phyloP scores from a whole-genome alignment of 2,888 invertebrate genomes.

The Lithodes maja region DNA sequence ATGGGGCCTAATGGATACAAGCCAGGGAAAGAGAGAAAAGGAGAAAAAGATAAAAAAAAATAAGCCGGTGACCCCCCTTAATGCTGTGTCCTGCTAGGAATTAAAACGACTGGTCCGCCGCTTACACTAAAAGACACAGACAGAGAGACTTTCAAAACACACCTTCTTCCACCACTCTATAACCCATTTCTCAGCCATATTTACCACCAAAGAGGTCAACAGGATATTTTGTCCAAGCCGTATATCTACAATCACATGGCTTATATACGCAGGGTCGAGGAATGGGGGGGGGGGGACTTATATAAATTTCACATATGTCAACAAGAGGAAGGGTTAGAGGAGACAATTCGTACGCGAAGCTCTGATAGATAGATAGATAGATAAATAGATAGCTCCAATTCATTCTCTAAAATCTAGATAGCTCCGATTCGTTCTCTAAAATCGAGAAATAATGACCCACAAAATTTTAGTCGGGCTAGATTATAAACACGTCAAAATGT shows the following conservation, averaged over 20 bases:
- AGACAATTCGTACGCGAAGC: constrained; percentile 30
- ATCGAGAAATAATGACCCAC: constrained; percentile 36
- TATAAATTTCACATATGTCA: constrained; percentile 14
- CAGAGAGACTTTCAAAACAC: not conserved
- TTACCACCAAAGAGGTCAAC: constrained; percentile 14
- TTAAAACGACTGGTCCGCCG: not conserved
- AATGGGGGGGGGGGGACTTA: not conserved
- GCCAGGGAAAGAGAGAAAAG: too few species aligned
- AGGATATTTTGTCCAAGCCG: not conserved
- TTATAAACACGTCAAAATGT: too few species aligned
- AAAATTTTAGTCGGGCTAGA: constrained; percentile 22
- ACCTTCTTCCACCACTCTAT: not conserved
- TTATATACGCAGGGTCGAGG: not conserved
- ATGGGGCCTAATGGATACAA: too few species aligned
- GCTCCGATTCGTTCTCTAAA: constrained; percentile 6
- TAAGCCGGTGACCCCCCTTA: too few species aligned
- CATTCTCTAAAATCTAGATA: too few species aligned
- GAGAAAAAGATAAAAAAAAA: too few species aligned
- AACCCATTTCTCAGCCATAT: not conserved
- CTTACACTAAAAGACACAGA: constrained; percentile 8
- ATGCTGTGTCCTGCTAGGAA: too few species aligned
- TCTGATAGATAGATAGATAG: too few species aligned
- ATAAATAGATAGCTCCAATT: too few species aligned
- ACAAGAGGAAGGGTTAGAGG: not conserved
- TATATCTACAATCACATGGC: constrained; percentile 12